phyloP scores from a whole-genome alignment of 1,140 invertebrate genomes.

The Hestina assimilis region DNA sequence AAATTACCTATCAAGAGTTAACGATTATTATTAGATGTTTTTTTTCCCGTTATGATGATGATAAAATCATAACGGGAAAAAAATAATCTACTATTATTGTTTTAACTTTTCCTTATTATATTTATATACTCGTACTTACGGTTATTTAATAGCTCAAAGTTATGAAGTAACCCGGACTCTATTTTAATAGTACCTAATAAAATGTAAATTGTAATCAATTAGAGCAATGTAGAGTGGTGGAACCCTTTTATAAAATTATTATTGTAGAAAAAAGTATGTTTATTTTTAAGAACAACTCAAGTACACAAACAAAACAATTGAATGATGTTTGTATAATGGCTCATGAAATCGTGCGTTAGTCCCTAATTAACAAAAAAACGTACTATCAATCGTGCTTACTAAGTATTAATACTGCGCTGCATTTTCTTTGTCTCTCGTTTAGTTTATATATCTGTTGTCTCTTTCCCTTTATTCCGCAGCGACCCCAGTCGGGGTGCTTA shows the following conservation, averaged over 20 bases:
- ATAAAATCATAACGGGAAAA: too few species aligned
- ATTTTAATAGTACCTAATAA: neutral
- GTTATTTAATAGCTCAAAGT: too few species aligned
- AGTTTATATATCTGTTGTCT: neutral
- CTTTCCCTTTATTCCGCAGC: conserved; percentile 4
- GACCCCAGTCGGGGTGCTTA: neutral
- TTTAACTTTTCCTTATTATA: too few species aligned
- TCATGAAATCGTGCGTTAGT: neutral
- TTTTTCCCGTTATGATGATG: too few species aligned
- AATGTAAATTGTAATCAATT: neutral
- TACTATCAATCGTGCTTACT: neutral
- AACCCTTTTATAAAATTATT: conserved; percentile 1
- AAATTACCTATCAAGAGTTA: too few species aligned
- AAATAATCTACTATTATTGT: too few species aligned
- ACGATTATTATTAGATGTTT: too few species aligned
- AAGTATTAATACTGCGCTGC: neutral
- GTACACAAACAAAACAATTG: too few species aligned
- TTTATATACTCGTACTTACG: too few species aligned
- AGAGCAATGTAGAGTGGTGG: conserved; percentile 1
- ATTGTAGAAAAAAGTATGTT: neutral
- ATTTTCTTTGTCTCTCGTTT: neutral
- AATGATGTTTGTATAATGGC: neutral
- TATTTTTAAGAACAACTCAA: neutral
- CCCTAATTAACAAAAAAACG: conserved; percentile 2
- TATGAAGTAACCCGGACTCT: too few species aligned